Base-by-base conservation (phyloP, 2,888 invertebrate species). In the Hyposoter dolosus region DNA sequence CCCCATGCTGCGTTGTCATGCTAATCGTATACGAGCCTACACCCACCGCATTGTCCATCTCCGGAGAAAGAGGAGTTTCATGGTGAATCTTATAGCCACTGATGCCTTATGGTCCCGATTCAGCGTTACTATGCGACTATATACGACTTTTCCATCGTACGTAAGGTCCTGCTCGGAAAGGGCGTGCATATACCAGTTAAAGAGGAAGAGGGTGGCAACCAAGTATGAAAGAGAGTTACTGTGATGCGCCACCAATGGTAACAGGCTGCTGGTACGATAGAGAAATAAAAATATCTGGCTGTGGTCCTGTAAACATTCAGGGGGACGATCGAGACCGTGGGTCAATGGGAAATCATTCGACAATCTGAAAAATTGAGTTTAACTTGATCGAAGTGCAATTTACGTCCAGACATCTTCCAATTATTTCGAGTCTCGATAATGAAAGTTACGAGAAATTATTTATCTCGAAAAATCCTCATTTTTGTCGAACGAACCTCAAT, bases 1-100 rank as follows among this genome's bases (percentile, higher is more conserved):
- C 87, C 88, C 82, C 84, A 80, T 82, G 83, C 83, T 66, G 89
- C 89, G 89, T 92, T 91, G 92, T 93, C 93, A 93, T 94, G 94
- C 94, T 94, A 94, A 94, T 94, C 93, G 92, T 89, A 90, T 92
- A 91, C 92, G 91, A 91, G 89, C 89, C 90, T 81, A 84, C 87
- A 85, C 84, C 87, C 84, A 78, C 86, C 86, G 63, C 86, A 86
- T 84, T 86, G 81, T 75, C 84, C 60, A 86, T 78, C 82, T 78
- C 75, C 79, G 77, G 81, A 43, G 69, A 53, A 50, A 40, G 72
- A 74, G 60, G 81, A 75, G 68, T 56, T 45, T 40, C 50, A 56
- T 56, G 79, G 60, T 71, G 82, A 65, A 84, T 63, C 82, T 85
- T 78, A 84, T 75, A 35, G 78, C 75, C 60, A 19, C n/a, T 76